These are phyloP conservation scores for Plotosus lineatus DNA, from an alignment of 2,113 vertebrate genomes.

Conservation along the genomic window DNA sequence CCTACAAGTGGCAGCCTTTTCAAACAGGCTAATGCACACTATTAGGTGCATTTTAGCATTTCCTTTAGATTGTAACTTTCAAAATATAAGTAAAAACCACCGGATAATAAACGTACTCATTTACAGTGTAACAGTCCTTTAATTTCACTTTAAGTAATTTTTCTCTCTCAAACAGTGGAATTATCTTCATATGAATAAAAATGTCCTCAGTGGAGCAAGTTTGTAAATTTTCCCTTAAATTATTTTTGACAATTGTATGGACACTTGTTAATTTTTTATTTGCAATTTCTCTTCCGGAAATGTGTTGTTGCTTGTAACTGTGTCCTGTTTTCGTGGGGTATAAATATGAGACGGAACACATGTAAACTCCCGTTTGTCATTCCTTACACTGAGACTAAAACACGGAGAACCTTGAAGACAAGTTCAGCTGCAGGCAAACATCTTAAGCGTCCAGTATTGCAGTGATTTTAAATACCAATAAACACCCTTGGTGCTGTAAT, in stretches of 20 bases:
- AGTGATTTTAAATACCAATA: not conserved
- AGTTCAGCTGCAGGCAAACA: not conserved
- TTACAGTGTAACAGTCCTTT: no score
- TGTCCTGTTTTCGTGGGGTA: not conserved
- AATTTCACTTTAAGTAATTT: no score
- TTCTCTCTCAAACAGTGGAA: no score
- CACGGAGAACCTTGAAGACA: not conserved
- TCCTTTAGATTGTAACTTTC: no score
- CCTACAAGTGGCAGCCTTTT: no score
- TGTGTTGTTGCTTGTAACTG: not conserved
- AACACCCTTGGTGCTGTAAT: not conserved
- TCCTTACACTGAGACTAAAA: no score
- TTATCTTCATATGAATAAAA: not conserved
- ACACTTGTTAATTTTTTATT: not conserved
- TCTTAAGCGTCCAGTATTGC: not conserved
- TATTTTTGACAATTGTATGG: not conserved
- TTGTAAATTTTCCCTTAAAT: not conserved
- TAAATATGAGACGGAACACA: not conserved
- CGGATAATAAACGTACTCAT: no score
- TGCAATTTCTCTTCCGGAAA: not conserved
- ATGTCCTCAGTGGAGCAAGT: not conserved
- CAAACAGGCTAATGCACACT: no score
- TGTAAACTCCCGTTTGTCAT: not conserved
- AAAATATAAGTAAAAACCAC: no score
- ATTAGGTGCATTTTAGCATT: no score